Conservation (phyloP, 35 echinoderm and acorn worm genomes). For the Heliocidaris erythrogramma region DNA sequence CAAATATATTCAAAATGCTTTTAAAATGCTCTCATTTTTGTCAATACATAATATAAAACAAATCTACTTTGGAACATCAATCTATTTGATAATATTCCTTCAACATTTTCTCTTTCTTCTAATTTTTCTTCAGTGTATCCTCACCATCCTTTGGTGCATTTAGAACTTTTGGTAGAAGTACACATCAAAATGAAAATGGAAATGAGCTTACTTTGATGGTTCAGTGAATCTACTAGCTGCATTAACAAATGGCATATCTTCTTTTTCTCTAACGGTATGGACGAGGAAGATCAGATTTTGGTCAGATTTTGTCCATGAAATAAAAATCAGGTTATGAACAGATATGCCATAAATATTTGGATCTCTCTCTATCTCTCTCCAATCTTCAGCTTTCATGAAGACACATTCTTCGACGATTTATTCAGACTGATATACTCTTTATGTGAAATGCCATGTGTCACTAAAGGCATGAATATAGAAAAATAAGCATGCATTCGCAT, state of each 20-base stretch:
- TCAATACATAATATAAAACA: slow-evolving; percentile 19
- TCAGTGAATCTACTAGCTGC: background rate
- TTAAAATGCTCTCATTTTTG: background rate
- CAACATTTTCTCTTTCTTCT: background rate
- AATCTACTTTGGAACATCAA: background rate
- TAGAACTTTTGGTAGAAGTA: background rate
- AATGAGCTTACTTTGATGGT: background rate
- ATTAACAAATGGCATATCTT: background rate
- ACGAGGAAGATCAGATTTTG: background rate
- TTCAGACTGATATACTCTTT: background rate
- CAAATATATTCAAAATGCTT: background rate
- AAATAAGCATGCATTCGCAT: too few relatives aligned
- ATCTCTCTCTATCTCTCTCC: background rate
- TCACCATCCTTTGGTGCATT: background rate
- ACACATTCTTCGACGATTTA: background rate
- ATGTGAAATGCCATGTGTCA: background rate
- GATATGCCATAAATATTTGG: too few relatives aligned
- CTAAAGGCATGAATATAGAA: background rate
- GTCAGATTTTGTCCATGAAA: slow-evolving; percentile 1
- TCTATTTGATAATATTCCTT: background rate
- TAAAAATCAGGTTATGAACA: background rate
- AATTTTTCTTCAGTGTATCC: background rate
- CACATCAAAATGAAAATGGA: background rate
- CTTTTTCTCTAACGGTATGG: background rate
- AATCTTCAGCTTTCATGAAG: background rate